phyloP scores from a whole-genome alignment of 2,888 invertebrate species.

The Idaea biselata region DNA sequence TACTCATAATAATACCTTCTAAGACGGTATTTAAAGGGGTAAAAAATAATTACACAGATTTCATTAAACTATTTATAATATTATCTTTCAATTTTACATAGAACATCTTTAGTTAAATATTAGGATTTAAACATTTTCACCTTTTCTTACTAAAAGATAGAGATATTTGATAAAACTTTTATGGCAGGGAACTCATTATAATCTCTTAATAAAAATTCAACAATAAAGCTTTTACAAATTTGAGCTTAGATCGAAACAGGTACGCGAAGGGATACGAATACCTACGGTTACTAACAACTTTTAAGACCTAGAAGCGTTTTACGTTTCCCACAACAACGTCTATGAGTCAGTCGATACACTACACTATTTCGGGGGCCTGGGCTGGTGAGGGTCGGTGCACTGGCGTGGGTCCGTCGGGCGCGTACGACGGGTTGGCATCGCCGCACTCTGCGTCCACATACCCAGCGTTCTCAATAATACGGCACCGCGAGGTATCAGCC shows the following conservation, averaged over 20 bases:
- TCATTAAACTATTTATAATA: slow-evolving; percentile 31
- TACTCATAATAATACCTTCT: neutral
- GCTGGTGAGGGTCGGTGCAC: slow-evolving; percentile 52
- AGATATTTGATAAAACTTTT: slow-evolving; percentile 61
- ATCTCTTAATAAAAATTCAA: slow-evolving; percentile 71
- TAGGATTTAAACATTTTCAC: slow-evolving; percentile 59
- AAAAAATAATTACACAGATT: slow-evolving; percentile 10
- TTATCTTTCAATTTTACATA: slow-evolving; percentile 62
- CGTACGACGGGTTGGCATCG: slow-evolving; percentile 71
- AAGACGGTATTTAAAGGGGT: neutral
- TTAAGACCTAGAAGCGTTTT: slow-evolving; percentile 76
- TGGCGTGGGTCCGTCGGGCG: slow-evolving; percentile 70
- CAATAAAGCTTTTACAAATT: slow-evolving; percentile 77
- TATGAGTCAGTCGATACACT: slow-evolving; percentile 49
- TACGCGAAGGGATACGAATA: slow-evolving; percentile 58
- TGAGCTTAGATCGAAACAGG: slow-evolving; percentile 75
- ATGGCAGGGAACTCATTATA: slow-evolving; percentile 71
- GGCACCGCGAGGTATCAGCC: slow-evolving; percentile 63
- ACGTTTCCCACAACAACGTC: slow-evolving; percentile 76
- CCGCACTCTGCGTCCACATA: slow-evolving; percentile 68
- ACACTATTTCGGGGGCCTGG: slow-evolving; percentile 54
- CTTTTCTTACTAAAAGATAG: slow-evolving; percentile 47
- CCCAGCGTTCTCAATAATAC: slow-evolving; percentile 76
- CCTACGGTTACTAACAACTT: slow-evolving; percentile 71
- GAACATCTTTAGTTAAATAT: slow-evolving; percentile 63